Conservation (phyloP, 2,888 invertebrate genomes). For the Epiblema foenella region DNA sequence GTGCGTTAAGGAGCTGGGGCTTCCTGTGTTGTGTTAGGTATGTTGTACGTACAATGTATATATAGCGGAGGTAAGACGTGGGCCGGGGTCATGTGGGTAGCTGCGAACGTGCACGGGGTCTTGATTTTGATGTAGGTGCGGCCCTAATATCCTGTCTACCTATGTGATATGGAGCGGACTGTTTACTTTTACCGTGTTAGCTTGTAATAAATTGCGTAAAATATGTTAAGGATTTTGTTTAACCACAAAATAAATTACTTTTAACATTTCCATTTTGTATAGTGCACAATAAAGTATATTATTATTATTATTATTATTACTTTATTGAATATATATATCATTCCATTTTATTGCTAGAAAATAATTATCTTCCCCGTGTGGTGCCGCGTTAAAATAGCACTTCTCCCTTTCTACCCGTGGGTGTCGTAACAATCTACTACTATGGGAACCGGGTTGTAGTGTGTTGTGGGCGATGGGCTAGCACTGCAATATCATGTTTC, state of each 20-base stretch:
- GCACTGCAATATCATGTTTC: too few species aligned
- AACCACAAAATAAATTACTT: neutral
- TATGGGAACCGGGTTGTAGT: too few species aligned
- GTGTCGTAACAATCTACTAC: too few species aligned
- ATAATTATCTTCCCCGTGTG: too few species aligned
- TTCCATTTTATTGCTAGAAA: too few species aligned
- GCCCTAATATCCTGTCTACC: slow-evolving; percentile 63
- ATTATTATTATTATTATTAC: too few species aligned
- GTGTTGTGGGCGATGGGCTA: too few species aligned
- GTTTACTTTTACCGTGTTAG: slow-evolving; percentile 66
- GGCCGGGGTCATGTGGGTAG: slow-evolving; percentile 63
- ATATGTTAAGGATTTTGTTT: slow-evolving; percentile 38
- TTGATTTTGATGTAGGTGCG: slow-evolving; percentile 79
- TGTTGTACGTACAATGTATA: slow-evolving; percentile 53
- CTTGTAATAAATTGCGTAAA: slow-evolving; percentile 39
- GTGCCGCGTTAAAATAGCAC: too few species aligned
- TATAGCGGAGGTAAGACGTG: slow-evolving; percentile 62
- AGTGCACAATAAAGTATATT: too few species aligned
- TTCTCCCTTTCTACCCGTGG: too few species aligned
- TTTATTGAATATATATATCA: too few species aligned
- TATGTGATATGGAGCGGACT: slow-evolving; percentile 66
- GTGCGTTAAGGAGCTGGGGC: slow-evolving; percentile 78
- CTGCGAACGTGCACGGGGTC: slow-evolving; percentile 71
- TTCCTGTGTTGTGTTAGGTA: slow-evolving; percentile 59
- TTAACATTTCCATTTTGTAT: too few species aligned